A percentile compares a stretch with the other conserved stretches of the same genome.
phyloP scores from a whole-genome alignment of 2,797 vertebrate genomes.

The Chromobotia macracanthus region DNA sequence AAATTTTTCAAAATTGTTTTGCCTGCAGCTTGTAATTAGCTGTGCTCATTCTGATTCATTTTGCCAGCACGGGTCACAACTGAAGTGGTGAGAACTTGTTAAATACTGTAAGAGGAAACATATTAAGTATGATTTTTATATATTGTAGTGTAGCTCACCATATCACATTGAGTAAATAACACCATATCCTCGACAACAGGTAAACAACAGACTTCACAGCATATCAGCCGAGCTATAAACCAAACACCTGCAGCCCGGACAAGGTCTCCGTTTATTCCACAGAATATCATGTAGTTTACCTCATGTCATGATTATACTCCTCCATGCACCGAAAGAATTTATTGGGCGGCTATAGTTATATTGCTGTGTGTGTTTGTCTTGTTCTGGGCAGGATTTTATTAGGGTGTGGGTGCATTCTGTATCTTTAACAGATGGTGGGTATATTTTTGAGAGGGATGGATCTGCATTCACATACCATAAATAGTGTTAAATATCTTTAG shows the following conservation, averaged over 20 bases:
- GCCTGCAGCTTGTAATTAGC: no score
- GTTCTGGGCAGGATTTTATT: conserved; percentile 64
- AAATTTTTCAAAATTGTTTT: no score
- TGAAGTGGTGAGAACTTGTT: no score
- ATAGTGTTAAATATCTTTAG: conserved; percentile 58
- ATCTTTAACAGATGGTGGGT: conserved; percentile 69
- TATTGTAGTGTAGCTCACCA: background rate
- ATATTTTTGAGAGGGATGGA: conserved; percentile 49
- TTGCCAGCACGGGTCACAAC: no score
- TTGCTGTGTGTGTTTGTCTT: conserved; percentile 58
- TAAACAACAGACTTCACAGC: conserved; percentile 18
- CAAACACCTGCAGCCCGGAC: conserved; percentile 10
- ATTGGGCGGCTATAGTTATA: conserved; percentile 67
- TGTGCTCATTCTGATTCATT: no score
- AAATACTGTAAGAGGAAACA: background rate
- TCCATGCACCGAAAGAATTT: conserved; percentile 71
- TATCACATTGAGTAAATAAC: conserved; percentile 3
- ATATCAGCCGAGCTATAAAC: conserved; percentile 3
- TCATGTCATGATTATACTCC: conserved; percentile 56
- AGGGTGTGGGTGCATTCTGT: conserved; percentile 55
- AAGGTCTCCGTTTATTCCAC: background rate
- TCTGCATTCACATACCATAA: conserved; percentile 58
- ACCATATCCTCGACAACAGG: background rate
- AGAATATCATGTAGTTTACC: conserved; percentile 23
- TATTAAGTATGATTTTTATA: background rate